Base-by-base conservation (phyloP, 2,888 invertebrate species). In the Lithophane socia region DNA sequence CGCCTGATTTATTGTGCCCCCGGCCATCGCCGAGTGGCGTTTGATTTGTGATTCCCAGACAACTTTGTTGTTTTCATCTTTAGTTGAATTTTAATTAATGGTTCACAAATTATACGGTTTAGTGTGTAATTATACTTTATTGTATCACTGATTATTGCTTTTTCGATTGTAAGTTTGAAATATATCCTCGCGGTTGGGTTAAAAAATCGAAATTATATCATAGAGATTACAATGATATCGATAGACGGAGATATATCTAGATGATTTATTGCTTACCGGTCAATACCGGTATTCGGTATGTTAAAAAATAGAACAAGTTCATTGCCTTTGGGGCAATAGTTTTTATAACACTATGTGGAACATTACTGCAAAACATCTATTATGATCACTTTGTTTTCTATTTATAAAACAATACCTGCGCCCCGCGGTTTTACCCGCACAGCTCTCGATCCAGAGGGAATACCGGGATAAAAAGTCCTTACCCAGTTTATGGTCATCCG, bases 31-130 rank as follows among this genome's bases (percentile, higher is more conserved):
- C 94, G 93, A 93, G 92, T 94, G 93, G 92, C 92, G 84, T 94
- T 94, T 96, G 96, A 96, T 96, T 96, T 96, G 96, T 96, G 94
- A 94, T 94, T 93, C 94, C 88, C 87, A 89, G 90, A 91, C 90
- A 92, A 93, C 92, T 92, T 92, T 92, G 93, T 93, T 94, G 93
- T 95, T 96, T 93, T 93, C 95, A 93, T 94, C 92, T 95, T 95
- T 94, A 95, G 95, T 96, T 96, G 95, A 95, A 95, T 95, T 95
- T 95, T 95, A 96, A 96, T 96, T 93, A 95, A 96, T 95, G 93
- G 93, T 93, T 94, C 91, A 90, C 88, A 95, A 96, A 96, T 96
- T 96, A 96, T 95, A 96, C 88, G 93, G 90, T 92, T 92, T 90
- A 89, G 91, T 91, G 88, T 94, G 92, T 96, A 95, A 96, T 96